Percentiles rank a stretch among this genome's conserved stretches.
These are phyloP conservation scores for Actinia tenebrosa DNA, from an alignment of 64 coral and sea anemone species.

Conservation along the genomic window DNA sequence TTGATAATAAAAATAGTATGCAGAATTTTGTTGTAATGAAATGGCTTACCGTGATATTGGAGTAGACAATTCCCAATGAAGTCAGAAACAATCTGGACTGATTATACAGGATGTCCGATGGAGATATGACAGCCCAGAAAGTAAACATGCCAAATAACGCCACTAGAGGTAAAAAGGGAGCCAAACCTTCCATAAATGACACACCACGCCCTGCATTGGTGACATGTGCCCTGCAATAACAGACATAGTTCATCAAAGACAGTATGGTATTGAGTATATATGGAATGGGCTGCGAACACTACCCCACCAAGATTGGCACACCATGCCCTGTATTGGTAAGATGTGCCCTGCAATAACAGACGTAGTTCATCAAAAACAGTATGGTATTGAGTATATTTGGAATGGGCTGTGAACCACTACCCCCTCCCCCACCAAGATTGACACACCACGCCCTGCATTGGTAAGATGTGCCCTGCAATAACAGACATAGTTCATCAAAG, in stretches of 20 bases:
- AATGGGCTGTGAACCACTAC: too few species aligned
- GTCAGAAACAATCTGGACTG: constrained; percentile 74
- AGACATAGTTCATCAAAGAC: background rate
- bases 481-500: too few species aligned
- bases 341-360: too few species aligned
- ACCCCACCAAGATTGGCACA: too few species aligned
- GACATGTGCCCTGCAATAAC: constrained; percentile 47
- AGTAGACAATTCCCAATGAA: constrained; percentile 75
- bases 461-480: constrained; percentile 52
- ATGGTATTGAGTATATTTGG: too few species aligned
- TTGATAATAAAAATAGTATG: too few species aligned
- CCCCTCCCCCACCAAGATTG: too few species aligned
- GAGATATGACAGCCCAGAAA: constrained; percentile 61
- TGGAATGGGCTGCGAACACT: too few species aligned
- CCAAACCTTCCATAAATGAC: constrained; percentile 46
- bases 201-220: constrained; percentile 51
- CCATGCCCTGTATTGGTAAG: background rate
- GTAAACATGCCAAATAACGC: constrained; percentile 39
- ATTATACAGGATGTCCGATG: constrained; percentile 45
- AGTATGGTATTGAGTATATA: too few species aligned
- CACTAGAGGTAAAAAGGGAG: constrained; percentile 48
- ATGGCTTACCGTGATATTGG: constrained; percentile 70
- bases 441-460: constrained; percentile 44
- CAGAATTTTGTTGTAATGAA: too few species aligned
- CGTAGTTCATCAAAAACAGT: too few species aligned